phyloP scores from a whole-genome alignment of 2,113 vertebrate species.

The Perca schrenkii region DNA sequence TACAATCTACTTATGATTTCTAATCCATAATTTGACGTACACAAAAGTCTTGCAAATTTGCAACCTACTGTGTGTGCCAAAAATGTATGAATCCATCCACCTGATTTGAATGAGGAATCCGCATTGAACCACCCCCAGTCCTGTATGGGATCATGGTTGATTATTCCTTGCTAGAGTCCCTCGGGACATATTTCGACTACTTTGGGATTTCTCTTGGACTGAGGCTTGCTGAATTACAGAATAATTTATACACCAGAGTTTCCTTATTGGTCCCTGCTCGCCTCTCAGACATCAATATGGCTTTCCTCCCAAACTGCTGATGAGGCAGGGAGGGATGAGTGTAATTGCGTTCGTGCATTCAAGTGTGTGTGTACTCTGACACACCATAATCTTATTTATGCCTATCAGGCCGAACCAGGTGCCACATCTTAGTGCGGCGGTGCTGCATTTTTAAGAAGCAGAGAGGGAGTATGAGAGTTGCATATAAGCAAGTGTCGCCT shows the following conservation, averaged over 20 bases:
- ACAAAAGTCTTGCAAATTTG: background rate
- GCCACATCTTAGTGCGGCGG: background rate
- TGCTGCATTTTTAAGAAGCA: slow-evolving; percentile 40
- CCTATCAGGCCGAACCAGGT: slow-evolving; percentile 61
- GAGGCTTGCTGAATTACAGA: slow-evolving; percentile 43
- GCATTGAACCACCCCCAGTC: background rate
- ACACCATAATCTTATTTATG: slow-evolving; percentile 60
- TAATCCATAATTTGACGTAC: background rate
- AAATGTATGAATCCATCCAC: background rate
- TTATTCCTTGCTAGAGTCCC: slow-evolving; percentile 32
- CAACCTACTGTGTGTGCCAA: background rate
- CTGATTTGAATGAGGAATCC: background rate
- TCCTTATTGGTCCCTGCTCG: slow-evolving; percentile 50
- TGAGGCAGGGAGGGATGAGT: slow-evolving; percentile 36
- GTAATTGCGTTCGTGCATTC: background rate
- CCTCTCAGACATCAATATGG: slow-evolving; percentile 56
- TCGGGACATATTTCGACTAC: slow-evolving; percentile 52
- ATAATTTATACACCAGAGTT: slow-evolving; percentile 62
- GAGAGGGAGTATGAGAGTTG: slow-evolving; percentile 10
- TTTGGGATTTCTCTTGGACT: slow-evolving; percentile 54
- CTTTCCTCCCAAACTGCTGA: slow-evolving; percentile 70
- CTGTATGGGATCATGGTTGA: slow-evolving; percentile 22
- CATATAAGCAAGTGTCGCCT: background rate
- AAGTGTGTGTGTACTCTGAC: background rate
- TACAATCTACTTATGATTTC: too few species aligned